Base-by-base conservation (phyloP, 2,113 vertebrate genomes). In the Tenebrosternarchus preto region DNA sequence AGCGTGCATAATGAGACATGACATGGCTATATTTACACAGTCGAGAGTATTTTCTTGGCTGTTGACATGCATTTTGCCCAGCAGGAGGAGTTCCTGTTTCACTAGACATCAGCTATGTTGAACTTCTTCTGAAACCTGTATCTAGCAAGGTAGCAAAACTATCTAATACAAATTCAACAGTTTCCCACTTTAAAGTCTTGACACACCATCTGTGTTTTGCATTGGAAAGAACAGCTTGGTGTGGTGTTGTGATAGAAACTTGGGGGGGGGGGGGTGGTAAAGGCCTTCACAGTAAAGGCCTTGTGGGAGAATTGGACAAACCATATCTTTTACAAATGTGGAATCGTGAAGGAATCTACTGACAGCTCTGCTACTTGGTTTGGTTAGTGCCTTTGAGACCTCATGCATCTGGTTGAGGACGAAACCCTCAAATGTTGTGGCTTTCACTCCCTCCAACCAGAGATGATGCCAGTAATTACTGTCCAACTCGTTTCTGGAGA, bases 21-120 rank as follows among this genome's bases (percentile, higher is more conserved):
- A 20, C 43, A 15, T 33, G 17, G 4, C 7, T 24, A 5, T 59
- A 4, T 31, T 46, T n/a, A 43, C 43, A 22, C 12, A 15, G 43
- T 5, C 5, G 3, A n/a, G 11, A 71, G 29, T 20, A 8, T 22
- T 50, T 19, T 12, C 59, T 24, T 63, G 31, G 9, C 22, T 76
- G 56, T 20, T 73, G 53, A 19, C 68, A 4, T 57, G 20, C n/a
- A 15, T 22, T 25, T 70, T 25, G 67, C 1, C 79, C 79, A 84
- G 78, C 70, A 84, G 83, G 73, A 74, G 83, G 75, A 43, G 83
- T 12, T 19, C 20, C 20, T 36, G 78, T 66, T 66, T 53, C 78
- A 73, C 20, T 17, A 36, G 33, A 2, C 29, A 39, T 22, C 12
- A 27, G 5, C 29, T 33, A 27, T 66, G 29, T 5, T 33, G 60